Percentiles rank a stretch among this genome's conserved stretches.
These are phyloP conservation scores for Drosophila triauraria DNA, from an alignment of 1,140 invertebrate genomes.

Conservation along the genomic window DNA sequence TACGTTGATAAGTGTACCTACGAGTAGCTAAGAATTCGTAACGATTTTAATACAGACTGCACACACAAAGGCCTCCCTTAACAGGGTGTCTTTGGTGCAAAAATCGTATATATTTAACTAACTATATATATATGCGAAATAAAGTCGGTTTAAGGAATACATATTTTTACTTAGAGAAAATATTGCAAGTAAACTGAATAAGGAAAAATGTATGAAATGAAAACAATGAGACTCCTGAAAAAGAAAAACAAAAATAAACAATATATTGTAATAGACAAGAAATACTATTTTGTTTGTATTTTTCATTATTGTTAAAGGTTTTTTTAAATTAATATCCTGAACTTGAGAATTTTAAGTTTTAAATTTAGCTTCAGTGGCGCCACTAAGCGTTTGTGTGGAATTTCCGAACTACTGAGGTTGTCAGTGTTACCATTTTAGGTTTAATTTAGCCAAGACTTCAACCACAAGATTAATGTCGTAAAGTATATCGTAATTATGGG, in stretches of 20 bases:
- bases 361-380: not conserved
- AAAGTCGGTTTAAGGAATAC: conserved; percentile 38
- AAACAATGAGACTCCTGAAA: conserved; percentile 78
- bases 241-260: conserved; percentile 65
- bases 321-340: not conserved
- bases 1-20: conserved; percentile 61
- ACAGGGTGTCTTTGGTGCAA: conserved; percentile 38
- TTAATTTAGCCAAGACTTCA: not conserved
- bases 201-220: conserved; percentile 70
- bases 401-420: not conserved
- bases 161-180: conserved; percentile 82
- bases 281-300: not conserved
- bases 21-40: conserved; percentile 32
- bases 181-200: conserved; percentile 59
- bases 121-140: conserved; percentile 22
- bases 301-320: not conserved
- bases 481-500: conserved; percentile 2
- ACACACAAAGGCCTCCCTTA: conserved; percentile 15
- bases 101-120: conserved; percentile 29
- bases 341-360: not conserved
- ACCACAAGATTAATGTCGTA: not conserved
- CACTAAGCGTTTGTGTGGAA: not conserved
- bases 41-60: conserved; percentile 70
- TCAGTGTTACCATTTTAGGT: conserved; percentile 4
- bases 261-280: conserved; percentile 58